A percentile compares a stretch with the other conserved stretches of the same genome.
Conservation (phyloP, 2,888 invertebrate species). For the Rambutsinella grinnellia region DNA sequence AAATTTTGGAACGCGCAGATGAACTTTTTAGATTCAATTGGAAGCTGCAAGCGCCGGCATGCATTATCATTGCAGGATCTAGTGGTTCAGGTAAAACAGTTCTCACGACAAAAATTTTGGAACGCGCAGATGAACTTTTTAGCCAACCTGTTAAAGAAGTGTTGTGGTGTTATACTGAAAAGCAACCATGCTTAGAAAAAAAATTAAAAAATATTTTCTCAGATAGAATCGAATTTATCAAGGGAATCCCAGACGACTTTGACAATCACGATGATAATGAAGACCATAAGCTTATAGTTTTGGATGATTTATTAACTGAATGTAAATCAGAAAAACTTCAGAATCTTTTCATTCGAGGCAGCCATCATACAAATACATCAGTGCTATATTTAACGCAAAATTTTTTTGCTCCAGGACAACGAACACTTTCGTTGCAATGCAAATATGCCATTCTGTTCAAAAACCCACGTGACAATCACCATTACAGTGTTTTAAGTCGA, state of each 20-base stretch:
- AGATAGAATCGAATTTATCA: not conserved
- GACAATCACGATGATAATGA: not conserved
- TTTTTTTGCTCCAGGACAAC: slow-evolving; percentile 35
- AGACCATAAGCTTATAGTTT: not conserved
- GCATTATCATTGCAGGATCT: not conserved
- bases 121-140: not conserved
- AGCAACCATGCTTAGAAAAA: not conserved
- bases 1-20: not conserved
- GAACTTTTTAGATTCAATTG: not conserved
- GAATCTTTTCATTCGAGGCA: not conserved
- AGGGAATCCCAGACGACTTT: not conserved
- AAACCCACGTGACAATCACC: slow-evolving; percentile 44
- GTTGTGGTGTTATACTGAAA: not conserved
- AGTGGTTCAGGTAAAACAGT: not conserved
- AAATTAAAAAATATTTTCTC: not conserved
- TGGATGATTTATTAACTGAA: not conserved
- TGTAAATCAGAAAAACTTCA: not conserved
- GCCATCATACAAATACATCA: not conserved
- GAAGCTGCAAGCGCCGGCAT: too few species aligned
- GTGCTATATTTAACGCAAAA: slow-evolving; percentile 39
- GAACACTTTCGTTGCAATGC: slow-evolving; percentile 17
- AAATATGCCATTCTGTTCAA: slow-evolving; percentile 36
- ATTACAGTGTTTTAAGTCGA: slow-evolving; percentile 23
- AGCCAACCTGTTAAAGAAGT: not conserved
- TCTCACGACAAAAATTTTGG: not conserved